A percentile compares a stretch with the other conserved stretches of the same genome.
phyloP scores from a whole-genome alignment of 2,113 vertebrate species.

The Ophthalmolycus amberensis region DNA sequence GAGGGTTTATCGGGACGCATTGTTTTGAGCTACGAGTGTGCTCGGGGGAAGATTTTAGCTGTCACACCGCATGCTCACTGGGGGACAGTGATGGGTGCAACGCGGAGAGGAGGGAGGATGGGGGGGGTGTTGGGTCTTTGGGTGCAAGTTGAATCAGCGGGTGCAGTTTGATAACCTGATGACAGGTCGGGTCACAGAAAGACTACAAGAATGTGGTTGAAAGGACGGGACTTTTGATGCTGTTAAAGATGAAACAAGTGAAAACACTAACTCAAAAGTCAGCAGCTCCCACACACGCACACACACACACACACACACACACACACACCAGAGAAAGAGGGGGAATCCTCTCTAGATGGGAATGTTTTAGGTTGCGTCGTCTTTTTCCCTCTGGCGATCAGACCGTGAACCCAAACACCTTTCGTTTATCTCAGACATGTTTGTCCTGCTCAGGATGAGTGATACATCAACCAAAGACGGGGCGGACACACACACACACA shows the following conservation, averaged over 20 bases:
- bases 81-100: slow-evolving; percentile 82
- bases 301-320: background rate
- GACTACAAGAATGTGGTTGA: slow-evolving; percentile 7
- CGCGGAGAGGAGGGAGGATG: slow-evolving; percentile 58
- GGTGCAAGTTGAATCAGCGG: slow-evolving; percentile 52
- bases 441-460: slow-evolving; percentile 28
- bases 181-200: slow-evolving; percentile 22
- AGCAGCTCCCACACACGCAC: slow-evolving; percentile 16
- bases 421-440: slow-evolving; percentile 24
- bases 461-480: background rate
- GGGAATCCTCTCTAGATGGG: slow-evolving; percentile 19
- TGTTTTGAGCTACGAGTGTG: slow-evolving; percentile 85
- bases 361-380: slow-evolving; percentile 48
- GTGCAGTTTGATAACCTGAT: slow-evolving; percentile 45
- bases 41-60: slow-evolving; percentile 87
- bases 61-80: slow-evolving; percentile 89
- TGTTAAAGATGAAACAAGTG: slow-evolving; percentile 27
- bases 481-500: too few species aligned
- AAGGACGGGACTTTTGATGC: slow-evolving; percentile 19
- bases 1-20: slow-evolving; percentile 85
- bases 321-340: background rate
- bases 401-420: slow-evolving; percentile 48
- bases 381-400: background rate
- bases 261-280: slow-evolving; percentile 18
- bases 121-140: slow-evolving; percentile 32